A percentile compares a stretch with the other conserved stretches of the same genome.
phyloP scores from a whole-genome alignment of 1,140 invertebrate genomes.

The Macrostomum lignano region DNA sequence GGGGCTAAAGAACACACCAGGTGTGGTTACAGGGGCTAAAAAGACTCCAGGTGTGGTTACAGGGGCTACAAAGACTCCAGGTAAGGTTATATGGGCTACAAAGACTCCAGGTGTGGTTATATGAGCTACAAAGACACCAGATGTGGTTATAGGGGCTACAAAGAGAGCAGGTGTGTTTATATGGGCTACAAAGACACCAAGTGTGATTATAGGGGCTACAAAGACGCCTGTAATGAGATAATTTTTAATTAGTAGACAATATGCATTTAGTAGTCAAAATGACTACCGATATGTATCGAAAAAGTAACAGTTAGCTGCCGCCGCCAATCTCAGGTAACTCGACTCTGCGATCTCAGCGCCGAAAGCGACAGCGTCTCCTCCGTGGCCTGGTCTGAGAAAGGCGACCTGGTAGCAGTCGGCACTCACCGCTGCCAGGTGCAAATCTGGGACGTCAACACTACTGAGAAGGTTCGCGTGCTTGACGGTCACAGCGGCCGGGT shows the following conservation, averaged over 20 bases:
- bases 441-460: constrained; percentile 71
- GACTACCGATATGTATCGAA: not conserved
- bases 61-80: too few species aligned
- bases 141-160: too few species aligned
- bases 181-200: too few species aligned
- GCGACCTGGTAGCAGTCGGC: constrained; percentile 78
- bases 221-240: not conserved
- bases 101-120: too few species aligned
- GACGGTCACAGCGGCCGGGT: constrained; percentile 59
- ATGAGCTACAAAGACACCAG: too few species aligned
- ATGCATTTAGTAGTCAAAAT: not conserved
- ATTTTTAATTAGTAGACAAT: not conserved
- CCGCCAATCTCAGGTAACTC: constrained; percentile 37
- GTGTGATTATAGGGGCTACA: too few species aligned
- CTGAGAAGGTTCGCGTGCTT: constrained; percentile 61
- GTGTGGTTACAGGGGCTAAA: too few species aligned
- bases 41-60: too few species aligned
- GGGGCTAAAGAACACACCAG: too few species aligned
- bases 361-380: constrained; percentile 85
- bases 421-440: constrained; percentile 84
- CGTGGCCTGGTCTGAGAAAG: constrained; percentile 90
- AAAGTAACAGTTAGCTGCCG: not conserved
- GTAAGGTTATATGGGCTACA: too few species aligned
- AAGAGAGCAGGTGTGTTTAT: too few species aligned
- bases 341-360: constrained; percentile 67